phyloP scores from a whole-genome alignment of 2,888 invertebrate genomes.

The Tipula helvola region DNA sequence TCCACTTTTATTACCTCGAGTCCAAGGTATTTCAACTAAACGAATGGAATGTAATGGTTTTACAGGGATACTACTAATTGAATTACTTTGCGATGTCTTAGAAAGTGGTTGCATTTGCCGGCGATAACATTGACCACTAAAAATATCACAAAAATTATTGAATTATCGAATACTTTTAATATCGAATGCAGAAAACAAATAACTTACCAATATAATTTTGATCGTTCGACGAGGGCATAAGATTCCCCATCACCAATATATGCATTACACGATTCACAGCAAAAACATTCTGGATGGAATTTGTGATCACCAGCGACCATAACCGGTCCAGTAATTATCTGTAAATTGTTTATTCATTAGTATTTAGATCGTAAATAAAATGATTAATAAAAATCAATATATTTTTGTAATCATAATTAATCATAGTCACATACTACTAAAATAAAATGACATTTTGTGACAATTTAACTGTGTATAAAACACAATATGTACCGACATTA shows the following conservation, averaged over 20 bases:
- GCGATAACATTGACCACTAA: constrained; percentile 65
- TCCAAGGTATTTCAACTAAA: constrained; percentile 65
- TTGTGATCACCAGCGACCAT: constrained; percentile 93
- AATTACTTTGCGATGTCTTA: constrained; percentile 16
- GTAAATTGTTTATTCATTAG: not conserved
- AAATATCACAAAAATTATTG: constrained; percentile 19
- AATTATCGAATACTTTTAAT: not conserved
- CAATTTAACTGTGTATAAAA: not conserved
- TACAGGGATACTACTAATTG: constrained; percentile 18
- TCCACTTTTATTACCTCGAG: constrained; percentile 40
- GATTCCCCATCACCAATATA: constrained; percentile 88
- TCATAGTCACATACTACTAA: not conserved
- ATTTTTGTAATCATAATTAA: constrained; percentile 16
- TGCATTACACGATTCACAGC: constrained; percentile 65
- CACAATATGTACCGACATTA: not conserved
- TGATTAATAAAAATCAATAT: not conserved
- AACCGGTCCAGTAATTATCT: constrained; percentile 59
- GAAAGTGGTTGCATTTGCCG: constrained; percentile 43
- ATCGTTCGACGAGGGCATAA: constrained; percentile 82
- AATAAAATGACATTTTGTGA: not conserved
- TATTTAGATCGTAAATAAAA: not conserved
- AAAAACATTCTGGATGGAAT: constrained; percentile 93
- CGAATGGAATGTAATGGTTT: constrained; percentile 71
- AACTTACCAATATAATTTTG: constrained; percentile 69
- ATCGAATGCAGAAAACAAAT: not conserved